phyloP scores from a whole-genome alignment of 1,140 invertebrate genomes.

The Trypoxylus dichotomus region DNA sequence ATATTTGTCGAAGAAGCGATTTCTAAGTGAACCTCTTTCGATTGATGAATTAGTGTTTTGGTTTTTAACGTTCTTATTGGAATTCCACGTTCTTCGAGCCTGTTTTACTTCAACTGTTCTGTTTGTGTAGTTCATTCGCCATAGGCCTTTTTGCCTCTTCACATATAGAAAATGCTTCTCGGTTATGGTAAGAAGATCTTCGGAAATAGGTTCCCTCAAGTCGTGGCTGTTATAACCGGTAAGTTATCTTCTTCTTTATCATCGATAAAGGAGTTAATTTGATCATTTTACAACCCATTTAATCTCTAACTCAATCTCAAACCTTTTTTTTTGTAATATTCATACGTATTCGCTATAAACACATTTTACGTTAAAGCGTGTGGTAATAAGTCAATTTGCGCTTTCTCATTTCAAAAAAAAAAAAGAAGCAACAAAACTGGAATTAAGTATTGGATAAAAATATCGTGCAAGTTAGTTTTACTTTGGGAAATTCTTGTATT shows the following conservation, averaged over 20 bases:
- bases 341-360: no score
- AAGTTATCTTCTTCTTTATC: not conserved
- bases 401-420: no score
- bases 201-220: slow-evolving; percentile 2
- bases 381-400: no score
- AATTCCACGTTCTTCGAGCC: not conserved
- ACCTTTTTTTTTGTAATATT: no score
- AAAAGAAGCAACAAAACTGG: no score
- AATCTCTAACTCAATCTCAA: not conserved
- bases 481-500: no score
- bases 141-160: not conserved
- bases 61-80: not conserved
- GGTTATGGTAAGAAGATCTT: slow-evolving; percentile 8
- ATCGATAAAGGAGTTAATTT: no score
- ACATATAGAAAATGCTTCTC: not conserved
- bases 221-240: slow-evolving; percentile 11
- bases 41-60: not conserved
- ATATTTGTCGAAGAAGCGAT: not conserved
- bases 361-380: no score
- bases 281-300: no score
- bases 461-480: no score
- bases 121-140: not conserved
- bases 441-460: no score
- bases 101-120: not conserved
- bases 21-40: not conserved